Evolutionary conservation across 1,140 invertebrate genomes (phyloP).

Genomic region (Myzus persicae): DNA sequence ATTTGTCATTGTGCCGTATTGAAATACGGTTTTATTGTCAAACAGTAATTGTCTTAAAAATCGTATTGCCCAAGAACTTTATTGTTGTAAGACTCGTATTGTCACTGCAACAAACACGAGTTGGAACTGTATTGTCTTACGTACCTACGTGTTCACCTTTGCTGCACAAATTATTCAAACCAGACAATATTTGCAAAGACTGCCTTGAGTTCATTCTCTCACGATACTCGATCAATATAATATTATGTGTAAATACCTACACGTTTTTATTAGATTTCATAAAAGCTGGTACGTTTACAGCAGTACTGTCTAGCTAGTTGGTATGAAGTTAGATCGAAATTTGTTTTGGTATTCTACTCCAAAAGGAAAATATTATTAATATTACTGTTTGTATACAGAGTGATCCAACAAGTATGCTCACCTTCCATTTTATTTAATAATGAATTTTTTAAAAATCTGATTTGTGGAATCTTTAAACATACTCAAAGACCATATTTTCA

Average conservation of each 20-base stretch:
- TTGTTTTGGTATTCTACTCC: not conserved
- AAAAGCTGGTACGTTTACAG: not conserved
- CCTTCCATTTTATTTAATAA: too few species aligned
- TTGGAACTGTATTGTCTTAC: not conserved
- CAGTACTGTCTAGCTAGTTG: not conserved
- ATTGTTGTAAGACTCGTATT: not conserved
- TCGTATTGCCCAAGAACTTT: conserved; percentile 6
- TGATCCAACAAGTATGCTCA: too few species aligned
- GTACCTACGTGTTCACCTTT: not conserved
- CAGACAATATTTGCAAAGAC: not conserved
- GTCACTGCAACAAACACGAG: not conserved
- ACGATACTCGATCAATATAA: not conserved
- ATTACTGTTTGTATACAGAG: not conserved
- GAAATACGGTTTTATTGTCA: conserved; percentile 24
- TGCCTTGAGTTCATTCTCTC: not conserved
- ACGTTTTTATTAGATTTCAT: not conserved
- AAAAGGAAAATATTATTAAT: not conserved
- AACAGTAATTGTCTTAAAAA: not conserved
- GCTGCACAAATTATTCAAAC: not conserved
- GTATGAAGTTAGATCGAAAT: not conserved
- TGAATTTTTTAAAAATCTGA: too few species aligned
- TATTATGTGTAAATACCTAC: not conserved
- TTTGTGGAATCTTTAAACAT: too few species aligned
- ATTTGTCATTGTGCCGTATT: conserved; percentile 6
- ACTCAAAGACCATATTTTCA: too few species aligned